Evolutionary conservation across 2,888 invertebrate genomes (phyloP).

Genomic region (Lithosia quadra): DNA sequence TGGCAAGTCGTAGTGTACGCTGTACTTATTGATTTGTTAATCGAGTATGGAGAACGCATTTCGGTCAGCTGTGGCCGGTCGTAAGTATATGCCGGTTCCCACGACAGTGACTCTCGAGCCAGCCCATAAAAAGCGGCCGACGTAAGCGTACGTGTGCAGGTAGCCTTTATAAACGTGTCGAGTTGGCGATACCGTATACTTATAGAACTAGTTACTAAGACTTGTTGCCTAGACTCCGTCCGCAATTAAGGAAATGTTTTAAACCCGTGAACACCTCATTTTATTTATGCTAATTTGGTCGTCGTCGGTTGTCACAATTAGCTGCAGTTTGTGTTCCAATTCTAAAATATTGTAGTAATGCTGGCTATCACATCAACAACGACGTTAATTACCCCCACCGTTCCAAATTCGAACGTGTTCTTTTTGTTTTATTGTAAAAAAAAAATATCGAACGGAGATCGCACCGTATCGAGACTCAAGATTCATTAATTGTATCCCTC

Average conservation of each 20-base stretch:
- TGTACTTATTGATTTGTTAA: conserved; percentile 86
- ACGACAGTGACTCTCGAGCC: conserved; percentile 83
- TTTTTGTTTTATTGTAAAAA: conserved; percentile 52
- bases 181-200: conserved; percentile 71
- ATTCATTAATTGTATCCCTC: conserved; percentile 63
- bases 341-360: conserved; percentile 45
- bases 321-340: conserved; percentile 49
- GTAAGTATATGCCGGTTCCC: conserved; percentile 86
- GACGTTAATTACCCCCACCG: conserved; percentile 50
- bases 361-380: conserved; percentile 32
- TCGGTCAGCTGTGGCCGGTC: conserved; percentile 84
- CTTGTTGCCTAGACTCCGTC: conserved; percentile 54
- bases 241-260: conserved; percentile 67
- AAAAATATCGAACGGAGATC: conserved; percentile 60
- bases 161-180: conserved; percentile 79
- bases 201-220: conserved; percentile 58
- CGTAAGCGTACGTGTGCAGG: conserved; percentile 83
- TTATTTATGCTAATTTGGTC: conserved; percentile 55
- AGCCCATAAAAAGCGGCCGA: conserved; percentile 84
- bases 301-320: conserved; percentile 38
- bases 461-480: conserved; percentile 62
- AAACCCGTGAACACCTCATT: conserved; percentile 48
- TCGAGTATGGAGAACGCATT: conserved; percentile 86
- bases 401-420: conserved; percentile 57
- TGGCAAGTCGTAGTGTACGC: conserved; percentile 71